Evolutionary conservation across 2,888 invertebrate genomes (phyloP).

Genomic region (Nomada ferruginata): DNA sequence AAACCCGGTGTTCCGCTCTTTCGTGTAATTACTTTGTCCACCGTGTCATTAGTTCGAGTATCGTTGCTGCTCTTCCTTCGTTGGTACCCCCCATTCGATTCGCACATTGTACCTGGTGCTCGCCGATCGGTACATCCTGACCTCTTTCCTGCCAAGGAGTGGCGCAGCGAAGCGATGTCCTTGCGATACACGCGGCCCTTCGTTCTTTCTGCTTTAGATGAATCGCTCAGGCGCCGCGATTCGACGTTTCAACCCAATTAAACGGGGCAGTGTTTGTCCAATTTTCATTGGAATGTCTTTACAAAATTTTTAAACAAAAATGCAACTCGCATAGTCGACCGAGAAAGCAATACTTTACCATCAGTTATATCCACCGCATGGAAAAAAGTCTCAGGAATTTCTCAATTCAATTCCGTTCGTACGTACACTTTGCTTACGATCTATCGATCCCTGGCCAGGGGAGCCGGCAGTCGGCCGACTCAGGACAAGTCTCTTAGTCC

Average conservation of each 20-base stretch:
- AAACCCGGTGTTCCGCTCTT: conserved; percentile 52
- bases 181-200: not conserved
- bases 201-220: no score
- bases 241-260: no score
- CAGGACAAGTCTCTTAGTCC: conserved; percentile 57
- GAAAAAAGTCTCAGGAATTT: not conserved
- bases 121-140: conserved; percentile 62
- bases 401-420: not conserved
- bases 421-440: not conserved
- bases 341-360: not conserved
- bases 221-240: not conserved
- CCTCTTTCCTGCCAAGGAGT: conserved; percentile 57
- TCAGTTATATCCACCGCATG: no score
- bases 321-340: no score
- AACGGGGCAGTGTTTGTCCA: no score
- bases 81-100: conserved; percentile 56
- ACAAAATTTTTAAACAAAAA: no score
- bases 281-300: no score
- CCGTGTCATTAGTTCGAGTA: conserved; percentile 66
- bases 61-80: conserved; percentile 62
- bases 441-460: not conserved
- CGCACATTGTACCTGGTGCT: conserved; percentile 51
- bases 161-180: conserved; percentile 25
- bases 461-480: not conserved
- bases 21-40: conserved; percentile 55